Evolutionary conservation across 64 coral and sea anemone species (phyloP), one percentile per base, ranked within the genome.

Genomic region (Montipora cactus): DNA sequence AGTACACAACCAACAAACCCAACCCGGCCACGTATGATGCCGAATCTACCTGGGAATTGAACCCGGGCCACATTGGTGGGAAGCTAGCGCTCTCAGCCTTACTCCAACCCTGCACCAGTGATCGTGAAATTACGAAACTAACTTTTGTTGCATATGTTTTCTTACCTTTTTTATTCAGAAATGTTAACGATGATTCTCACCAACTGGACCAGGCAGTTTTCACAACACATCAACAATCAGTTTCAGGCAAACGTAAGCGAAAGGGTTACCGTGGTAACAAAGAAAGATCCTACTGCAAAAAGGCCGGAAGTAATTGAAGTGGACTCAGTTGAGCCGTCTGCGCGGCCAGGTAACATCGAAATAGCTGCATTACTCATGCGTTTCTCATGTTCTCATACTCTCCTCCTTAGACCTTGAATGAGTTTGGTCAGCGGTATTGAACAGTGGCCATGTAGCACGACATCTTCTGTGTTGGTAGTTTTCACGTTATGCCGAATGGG

Each of bases 161-260:
- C 22, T 86, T 84, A 49, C 7, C 3, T 8, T 57, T 57, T 8
- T 57, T 0, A 57, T 57, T 49, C 61, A 86, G 82, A 19, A 7
- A 71, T 86, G 82, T 50, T 86, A 23, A 71, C 46, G 13, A 8
- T 18, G 16, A 72, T 86, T 9, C 82, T 86, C 4, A 18, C 64
- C 7, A 86, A 86, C 44, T 86, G 82, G 82, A 86, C 82, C 6
- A 7, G 66, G 3, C 62, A 86, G 11, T 71, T 86, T 19, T 86
- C n/a, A 86, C 61, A 49, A 68, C 64, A 72, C n/a, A 70, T 49
- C 59, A 71, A 72, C 82, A 49, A 15, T 14, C 52, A 49, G 18
- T 12, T 71, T 71, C 47, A 71, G 8, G 3, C 64, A 14, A 69
- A n/a, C 7, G 46, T n/a, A 48, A 86, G 45, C 49, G 66, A 86